Evolutionary conservation across 2,797 vertebrate species (phyloP), one percentile per base, ranked within the genome.

Genomic region (Acanthiza pusilla): DNA sequence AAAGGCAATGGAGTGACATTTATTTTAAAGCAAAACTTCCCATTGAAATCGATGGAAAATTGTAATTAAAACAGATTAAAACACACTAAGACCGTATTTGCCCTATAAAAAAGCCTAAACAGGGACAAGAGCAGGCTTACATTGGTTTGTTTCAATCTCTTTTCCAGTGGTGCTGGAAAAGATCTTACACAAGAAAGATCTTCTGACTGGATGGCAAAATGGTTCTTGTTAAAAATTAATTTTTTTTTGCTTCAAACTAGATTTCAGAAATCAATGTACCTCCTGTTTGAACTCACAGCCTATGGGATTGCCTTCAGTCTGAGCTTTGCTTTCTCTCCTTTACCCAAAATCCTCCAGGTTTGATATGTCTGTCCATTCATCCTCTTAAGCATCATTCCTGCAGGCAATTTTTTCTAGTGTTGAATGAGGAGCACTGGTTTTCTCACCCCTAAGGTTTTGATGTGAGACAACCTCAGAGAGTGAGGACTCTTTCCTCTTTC

Each of bases 361-460:
- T 60, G 3, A 25, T 58, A 30, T 27, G 9, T 58, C 21, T 51
- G 10, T 73, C 5, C 0, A 60, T 71, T 88, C 36, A 32, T 68
- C 29, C 40, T 85, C 55, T 58, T 38, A 7, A 82, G 21, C 75
- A n/a, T 25, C 50, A 22, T 81, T 85, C 30, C 48, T 30, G 29
- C 16, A 60, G 75, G 71, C 55, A 66, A 6, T 12, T 47, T 10
- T 58, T 91, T 55, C 36, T 76, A 43, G 27, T 58, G 6, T 7
- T 97, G 91, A 40, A 43, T 85, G 88, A 89, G 67, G 72, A 91
- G 81, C 85, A 66, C 25, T 68, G 42, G 2, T 61, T 92, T 95
- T 79, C 34, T 25, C n/a, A 27, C 2, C 8, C 11, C 34, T 36
- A n/a, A 74, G 22, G 8, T 77, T 38, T 79, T 45, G 27, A 6